Evolutionary conservation across 2,888 invertebrate genomes (phyloP).

Genomic region (Dynastes maya): DNA sequence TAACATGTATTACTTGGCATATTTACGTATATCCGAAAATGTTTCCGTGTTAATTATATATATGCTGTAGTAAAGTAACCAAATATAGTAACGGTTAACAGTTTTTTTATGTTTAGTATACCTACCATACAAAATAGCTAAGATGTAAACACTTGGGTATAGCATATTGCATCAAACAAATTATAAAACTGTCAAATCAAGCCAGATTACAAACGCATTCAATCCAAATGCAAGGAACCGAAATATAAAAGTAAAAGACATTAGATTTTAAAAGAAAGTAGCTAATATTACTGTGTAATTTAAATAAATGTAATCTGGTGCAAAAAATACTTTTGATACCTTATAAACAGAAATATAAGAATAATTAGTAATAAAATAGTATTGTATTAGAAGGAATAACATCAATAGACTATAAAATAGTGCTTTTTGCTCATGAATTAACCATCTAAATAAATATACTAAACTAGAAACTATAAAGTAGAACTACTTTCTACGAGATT

Average conservation of each 20-base stretch:
- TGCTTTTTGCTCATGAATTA: constrained; percentile 16
- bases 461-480: constrained; percentile 27
- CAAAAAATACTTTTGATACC: background rate
- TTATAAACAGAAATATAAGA: background rate
- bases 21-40: constrained; percentile 46
- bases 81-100: constrained; percentile 43
- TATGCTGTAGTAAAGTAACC: constrained; percentile 40
- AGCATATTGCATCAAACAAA: background rate
- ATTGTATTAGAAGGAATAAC: constrained; percentile 6
- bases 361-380: constrained; percentile 15
- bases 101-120: constrained; percentile 18
- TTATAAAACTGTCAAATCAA: too few relatives aligned
- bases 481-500: constrained; percentile 15
- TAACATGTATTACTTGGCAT: constrained; percentile 45
- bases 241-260: too few relatives aligned
- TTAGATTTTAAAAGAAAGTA: too few relatives aligned
- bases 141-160: background rate
- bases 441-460: constrained; percentile 23
- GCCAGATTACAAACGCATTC: too few relatives aligned
- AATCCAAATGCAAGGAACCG: too few relatives aligned
- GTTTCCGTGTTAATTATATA: constrained; percentile 42
- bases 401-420: constrained; percentile 21
- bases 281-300: too few relatives aligned
- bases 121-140: background rate
- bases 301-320: too few relatives aligned